Evolutionary conservation across 2,888 invertebrate species (phyloP).

Genomic region (Dilophus febrilis): DNA sequence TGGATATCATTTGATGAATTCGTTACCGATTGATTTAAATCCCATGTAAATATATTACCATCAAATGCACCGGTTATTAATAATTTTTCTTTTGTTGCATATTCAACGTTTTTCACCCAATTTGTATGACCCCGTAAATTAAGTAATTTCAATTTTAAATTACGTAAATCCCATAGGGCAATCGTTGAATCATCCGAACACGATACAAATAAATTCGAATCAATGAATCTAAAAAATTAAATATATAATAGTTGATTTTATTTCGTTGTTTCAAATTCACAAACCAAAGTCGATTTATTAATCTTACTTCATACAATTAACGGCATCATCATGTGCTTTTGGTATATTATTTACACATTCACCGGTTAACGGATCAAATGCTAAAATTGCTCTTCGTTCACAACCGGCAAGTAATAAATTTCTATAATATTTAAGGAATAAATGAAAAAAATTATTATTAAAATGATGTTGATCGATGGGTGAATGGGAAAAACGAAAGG

Average conservation of each 20-base stretch:
- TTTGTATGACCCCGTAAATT: conserved; percentile 75
- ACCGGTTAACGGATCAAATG: conserved; percentile 74
- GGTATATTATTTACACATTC: conserved; percentile 53
- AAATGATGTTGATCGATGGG: no score
- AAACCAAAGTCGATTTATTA: neutral
- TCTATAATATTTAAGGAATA: no score
- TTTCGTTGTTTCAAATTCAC: neutral
- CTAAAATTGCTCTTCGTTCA: conserved; percentile 69
- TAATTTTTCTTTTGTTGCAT: conserved; percentile 64
- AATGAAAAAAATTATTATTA: no score
- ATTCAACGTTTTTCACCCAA: conserved; percentile 95
- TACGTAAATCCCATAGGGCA: conserved; percentile 83
- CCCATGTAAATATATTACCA: conserved; percentile 87
- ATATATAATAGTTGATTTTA: conserved; percentile 2
- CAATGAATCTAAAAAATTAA: conserved; percentile 52
- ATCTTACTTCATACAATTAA: conserved; percentile 79
- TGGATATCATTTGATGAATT: no score
- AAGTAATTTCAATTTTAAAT: conserved; percentile 56
- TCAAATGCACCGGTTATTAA: conserved; percentile 86
- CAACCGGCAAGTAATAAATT: conserved; percentile 76
- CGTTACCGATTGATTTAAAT: conserved; percentile 72
- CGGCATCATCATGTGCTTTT: conserved; percentile 76
- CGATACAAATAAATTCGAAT: conserved; percentile 73
- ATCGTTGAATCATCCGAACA: conserved; percentile 90
- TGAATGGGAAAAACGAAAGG: no score